A percentile compares a stretch with the other conserved stretches of the same genome.
Evolutionary conservation across 1,140 invertebrate genomes (phyloP).

Genomic region (Leptopilina boulardi): DNA sequence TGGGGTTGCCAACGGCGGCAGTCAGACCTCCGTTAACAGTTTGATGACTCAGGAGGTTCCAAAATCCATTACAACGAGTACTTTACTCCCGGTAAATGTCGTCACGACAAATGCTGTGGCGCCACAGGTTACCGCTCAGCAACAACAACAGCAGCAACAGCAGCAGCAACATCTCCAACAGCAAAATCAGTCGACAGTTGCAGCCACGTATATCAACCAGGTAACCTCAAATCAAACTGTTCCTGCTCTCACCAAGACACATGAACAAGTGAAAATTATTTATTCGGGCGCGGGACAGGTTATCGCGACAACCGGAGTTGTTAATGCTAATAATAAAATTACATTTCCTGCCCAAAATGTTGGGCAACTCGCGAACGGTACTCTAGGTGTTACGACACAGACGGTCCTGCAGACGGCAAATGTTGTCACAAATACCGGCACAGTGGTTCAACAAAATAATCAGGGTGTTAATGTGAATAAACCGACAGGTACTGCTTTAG

Average conservation of each 20-base stretch:
- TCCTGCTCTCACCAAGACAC: conserved; percentile 45
- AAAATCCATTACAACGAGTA: conserved; percentile 70
- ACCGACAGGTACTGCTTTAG: conserved; percentile 80
- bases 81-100: conserved; percentile 67
- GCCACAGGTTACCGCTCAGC: conserved; percentile 68
- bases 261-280: conserved; percentile 74
- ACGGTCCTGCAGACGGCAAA: conserved; percentile 66
- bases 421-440: conserved; percentile 62
- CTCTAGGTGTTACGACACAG: conserved; percentile 65
- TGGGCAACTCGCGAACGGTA: conserved; percentile 70
- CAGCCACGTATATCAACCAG: conserved; percentile 66
- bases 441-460: conserved; percentile 56
- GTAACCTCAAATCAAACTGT: conserved; percentile 63
- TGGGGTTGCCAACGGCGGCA: conserved; percentile 78
- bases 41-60: conserved; percentile 69
- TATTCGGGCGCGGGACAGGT: conserved; percentile 72
- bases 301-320: conserved; percentile 67
- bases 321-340: conserved; percentile 69
- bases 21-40: conserved; percentile 70
- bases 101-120: conserved; percentile 65
- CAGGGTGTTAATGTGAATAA: conserved; percentile 74
- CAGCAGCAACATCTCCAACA: conserved; percentile 53
- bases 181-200: conserved; percentile 56
- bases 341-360: conserved; percentile 78
- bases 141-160: conserved; percentile 56